These are phyloP conservation scores for Rhyacophila brunnea DNA, from an alignment of 1,140 invertebrate genomes.

Conservation along the genomic window DNA sequence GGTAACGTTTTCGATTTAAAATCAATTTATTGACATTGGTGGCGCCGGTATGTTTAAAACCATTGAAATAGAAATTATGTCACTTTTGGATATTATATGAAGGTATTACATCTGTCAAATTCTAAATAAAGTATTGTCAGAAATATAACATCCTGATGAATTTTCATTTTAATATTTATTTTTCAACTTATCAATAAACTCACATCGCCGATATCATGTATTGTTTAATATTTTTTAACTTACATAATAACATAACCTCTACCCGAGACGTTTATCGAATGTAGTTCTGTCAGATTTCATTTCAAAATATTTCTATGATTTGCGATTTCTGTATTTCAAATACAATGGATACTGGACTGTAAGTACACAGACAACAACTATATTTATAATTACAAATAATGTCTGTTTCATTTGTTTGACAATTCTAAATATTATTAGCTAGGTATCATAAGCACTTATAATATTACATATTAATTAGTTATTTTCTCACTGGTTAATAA, in stretches of 20 bases:
- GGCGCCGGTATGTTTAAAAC: too few species aligned
- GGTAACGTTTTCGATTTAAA: neutral
- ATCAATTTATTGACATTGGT: too few species aligned
- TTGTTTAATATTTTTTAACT: neutral
- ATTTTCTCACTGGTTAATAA: too few species aligned
- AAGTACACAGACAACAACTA: too few species aligned
- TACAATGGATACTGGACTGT: too few species aligned
- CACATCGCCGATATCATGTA: neutral
- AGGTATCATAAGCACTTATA: too few species aligned
- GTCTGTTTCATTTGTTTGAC: too few species aligned
- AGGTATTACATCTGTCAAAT: conserved; percentile 13
- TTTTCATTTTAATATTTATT: neutral
- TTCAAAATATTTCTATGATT: too few species aligned
- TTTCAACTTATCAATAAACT: neutral
- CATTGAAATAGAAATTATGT: conserved; percentile 13
- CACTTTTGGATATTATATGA: conserved; percentile 4
- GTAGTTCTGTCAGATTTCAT: neutral
- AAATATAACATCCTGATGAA: neutral
- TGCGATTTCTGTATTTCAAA: too few species aligned
- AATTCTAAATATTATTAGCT: too few species aligned
- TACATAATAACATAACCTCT: conserved; percentile 28
- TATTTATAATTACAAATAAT: too few species aligned
- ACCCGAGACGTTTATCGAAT: neutral
- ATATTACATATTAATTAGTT: too few species aligned
- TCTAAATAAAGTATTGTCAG: conserved; percentile 9